Evolutionary conservation across 2,888 invertebrate genomes (phyloP).

Genomic region (Boloria euphrosyne): DNA sequence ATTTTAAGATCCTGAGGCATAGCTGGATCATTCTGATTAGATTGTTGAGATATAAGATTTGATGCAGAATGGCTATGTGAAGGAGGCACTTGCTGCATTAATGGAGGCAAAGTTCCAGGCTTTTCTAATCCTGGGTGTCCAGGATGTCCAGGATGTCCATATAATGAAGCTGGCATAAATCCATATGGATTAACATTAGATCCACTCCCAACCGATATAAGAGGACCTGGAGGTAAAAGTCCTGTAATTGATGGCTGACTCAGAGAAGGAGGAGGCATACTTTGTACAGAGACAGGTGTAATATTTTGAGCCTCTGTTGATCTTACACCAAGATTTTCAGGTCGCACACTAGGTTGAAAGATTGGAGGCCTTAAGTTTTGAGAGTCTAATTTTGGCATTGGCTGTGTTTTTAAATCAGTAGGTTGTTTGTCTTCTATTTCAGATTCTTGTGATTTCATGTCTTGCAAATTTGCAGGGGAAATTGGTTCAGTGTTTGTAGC

Average conservation of each 20-base stretch:
- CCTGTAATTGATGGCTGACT: constrained; percentile 82
- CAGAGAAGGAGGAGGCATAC: constrained; percentile 72
- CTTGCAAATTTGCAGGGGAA: constrained; percentile 73
- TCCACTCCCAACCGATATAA: constrained; percentile 83
- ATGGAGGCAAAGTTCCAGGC: constrained; percentile 65
- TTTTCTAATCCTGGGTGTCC: constrained; percentile 70
- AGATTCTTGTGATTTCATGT: constrained; percentile 63
- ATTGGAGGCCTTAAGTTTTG: constrained; percentile 62
- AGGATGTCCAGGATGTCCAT: constrained; percentile 69
- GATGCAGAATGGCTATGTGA: constrained; percentile 62
- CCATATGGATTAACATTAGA: constrained; percentile 84
- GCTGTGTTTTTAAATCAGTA: constrained; percentile 73
- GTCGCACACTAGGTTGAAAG: constrained; percentile 66
- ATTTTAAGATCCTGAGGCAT: constrained; percentile 80
- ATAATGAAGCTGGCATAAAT: constrained; percentile 80
- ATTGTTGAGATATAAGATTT: constrained; percentile 60
- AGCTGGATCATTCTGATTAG: constrained; percentile 68
- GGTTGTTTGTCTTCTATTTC: constrained; percentile 74
- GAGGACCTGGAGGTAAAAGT: constrained; percentile 81
- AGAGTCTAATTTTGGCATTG: constrained; percentile 62
- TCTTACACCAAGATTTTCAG: constrained; percentile 70
- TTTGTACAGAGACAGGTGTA: constrained; percentile 64
- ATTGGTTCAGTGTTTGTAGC: constrained; percentile 71
- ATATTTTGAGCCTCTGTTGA: constrained; percentile 61
- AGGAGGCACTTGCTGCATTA: constrained; percentile 69